Percentiles rank a stretch among this genome's conserved stretches.
phyloP scores from a whole-genome alignment of 2,888 invertebrate genomes.

The Clanis bilineata region DNA sequence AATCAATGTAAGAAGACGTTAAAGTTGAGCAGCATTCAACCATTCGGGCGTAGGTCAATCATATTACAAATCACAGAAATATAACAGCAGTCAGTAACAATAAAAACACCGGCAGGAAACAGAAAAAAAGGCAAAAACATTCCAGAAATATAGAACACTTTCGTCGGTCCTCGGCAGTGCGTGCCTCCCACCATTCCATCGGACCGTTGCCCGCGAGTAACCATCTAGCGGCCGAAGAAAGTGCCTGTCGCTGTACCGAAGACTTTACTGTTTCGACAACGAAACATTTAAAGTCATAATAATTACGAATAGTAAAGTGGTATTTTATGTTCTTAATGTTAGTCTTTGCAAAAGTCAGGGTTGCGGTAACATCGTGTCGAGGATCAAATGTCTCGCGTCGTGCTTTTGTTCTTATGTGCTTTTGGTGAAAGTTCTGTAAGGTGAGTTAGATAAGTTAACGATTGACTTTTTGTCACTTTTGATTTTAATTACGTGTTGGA shows the following conservation, averaged over 20 bases:
- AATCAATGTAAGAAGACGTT: too few relatives aligned
- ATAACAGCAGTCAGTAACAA: not conserved
- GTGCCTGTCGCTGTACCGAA: constrained; percentile 7
- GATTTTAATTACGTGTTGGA: not conserved
- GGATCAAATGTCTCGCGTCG: constrained; percentile 15
- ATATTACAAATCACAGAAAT: too few relatives aligned
- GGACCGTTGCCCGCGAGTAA: constrained; percentile 18
- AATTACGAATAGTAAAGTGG: not conserved
- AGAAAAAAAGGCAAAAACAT: constrained; percentile 2
- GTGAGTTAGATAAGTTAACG: not conserved
- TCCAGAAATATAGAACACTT: constrained; percentile 17
- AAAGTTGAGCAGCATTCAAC: too few relatives aligned
- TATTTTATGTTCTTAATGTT: not conserved
- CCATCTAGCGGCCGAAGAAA: constrained; percentile 17
- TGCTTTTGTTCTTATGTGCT: constrained; percentile 13
- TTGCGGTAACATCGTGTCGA: constrained; percentile 7
- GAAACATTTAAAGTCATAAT: not conserved
- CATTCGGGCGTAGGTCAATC: too few relatives aligned
- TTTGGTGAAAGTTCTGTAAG: constrained; percentile 19
- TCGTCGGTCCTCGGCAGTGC: constrained; percentile 2
- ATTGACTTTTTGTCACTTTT: not conserved
- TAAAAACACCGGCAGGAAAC: not conserved
- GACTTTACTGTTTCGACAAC: not conserved
- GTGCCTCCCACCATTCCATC: constrained; percentile 16
- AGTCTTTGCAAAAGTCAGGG: not conserved